These are phyloP conservation scores for Semnopithecus entellus DNA, from an alignment of 2,113 vertebrate genomes.

Conservation along the genomic window DNA sequence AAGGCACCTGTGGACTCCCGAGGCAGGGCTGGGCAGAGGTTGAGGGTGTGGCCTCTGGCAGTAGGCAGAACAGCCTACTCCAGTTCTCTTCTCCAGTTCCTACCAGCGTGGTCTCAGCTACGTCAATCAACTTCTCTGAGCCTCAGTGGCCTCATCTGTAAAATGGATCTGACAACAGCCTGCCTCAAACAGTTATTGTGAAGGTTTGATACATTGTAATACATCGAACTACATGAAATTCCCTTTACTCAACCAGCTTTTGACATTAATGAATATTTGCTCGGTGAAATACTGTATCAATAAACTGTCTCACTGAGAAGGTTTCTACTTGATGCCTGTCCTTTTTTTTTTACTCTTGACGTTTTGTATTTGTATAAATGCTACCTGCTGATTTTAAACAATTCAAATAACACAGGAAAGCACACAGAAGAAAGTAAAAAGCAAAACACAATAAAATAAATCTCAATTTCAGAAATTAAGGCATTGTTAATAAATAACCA, in stretches of 20 bases:
- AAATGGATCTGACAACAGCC: neutral
- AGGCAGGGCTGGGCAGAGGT: neutral
- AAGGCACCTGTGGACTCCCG: neutral
- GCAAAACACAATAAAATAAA: conserved; percentile 6
- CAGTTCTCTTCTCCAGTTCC: neutral
- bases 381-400: neutral
- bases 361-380: neutral
- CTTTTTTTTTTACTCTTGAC: neutral
- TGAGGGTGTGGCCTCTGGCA: neutral
- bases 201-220: neutral
- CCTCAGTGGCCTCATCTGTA: neutral
- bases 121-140: neutral
- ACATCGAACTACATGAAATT: neutral
- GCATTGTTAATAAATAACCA: neutral
- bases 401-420: neutral
- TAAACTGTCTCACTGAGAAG: neutral
- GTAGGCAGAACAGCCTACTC: neutral
- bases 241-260: neutral
- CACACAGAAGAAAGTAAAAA: neutral
- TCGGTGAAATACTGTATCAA: neutral
- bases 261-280: neutral
- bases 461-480: neutral
- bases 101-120: neutral
- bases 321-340: neutral
- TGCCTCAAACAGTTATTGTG: neutral